Conservation (phyloP, 2,797 vertebrate genomes). For the Tenualosa thibaudeaui region DNA sequence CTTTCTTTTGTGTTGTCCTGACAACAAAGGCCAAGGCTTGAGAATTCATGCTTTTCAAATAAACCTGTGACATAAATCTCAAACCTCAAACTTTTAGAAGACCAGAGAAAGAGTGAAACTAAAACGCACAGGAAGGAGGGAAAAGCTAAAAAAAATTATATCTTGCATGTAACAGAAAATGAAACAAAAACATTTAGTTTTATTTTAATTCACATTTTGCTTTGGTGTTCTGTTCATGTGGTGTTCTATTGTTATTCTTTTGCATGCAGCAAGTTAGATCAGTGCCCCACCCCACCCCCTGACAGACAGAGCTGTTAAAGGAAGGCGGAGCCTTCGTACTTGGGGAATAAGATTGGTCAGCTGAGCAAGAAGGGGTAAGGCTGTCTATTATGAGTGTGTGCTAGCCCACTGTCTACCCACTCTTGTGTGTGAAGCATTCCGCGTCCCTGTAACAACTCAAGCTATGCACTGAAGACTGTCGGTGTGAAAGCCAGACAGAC, state of each 20-base stretch:
- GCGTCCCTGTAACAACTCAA: constrained; percentile 59
- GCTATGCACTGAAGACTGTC: constrained; percentile 51
- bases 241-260: neutral
- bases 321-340: neutral
- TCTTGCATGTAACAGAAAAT: constrained; percentile 37
- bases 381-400: constrained; percentile 44
- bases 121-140: neutral
- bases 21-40: constrained; percentile 55
- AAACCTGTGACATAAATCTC: constrained; percentile 35
- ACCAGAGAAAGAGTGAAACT: constrained; percentile 37
- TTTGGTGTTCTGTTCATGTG: neutral
- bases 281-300: neutral
- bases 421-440: constrained; percentile 57
- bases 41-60: constrained; percentile 57
- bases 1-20: constrained; percentile 54
- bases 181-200: neutral
- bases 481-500: constrained; percentile 35
- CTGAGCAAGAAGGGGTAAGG: constrained; percentile 42
- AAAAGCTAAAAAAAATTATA: neutral
- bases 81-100: neutral
- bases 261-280: neutral
- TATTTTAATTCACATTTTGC: neutral
- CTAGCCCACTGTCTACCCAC: constrained; percentile 46
- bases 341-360: constrained; percentile 46
- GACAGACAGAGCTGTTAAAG: neutral